Evolutionary conservation across 2,888 invertebrate genomes (phyloP), one percentile per base, ranked within the genome.

Genomic region (Barypeithes pellucidus): DNA sequence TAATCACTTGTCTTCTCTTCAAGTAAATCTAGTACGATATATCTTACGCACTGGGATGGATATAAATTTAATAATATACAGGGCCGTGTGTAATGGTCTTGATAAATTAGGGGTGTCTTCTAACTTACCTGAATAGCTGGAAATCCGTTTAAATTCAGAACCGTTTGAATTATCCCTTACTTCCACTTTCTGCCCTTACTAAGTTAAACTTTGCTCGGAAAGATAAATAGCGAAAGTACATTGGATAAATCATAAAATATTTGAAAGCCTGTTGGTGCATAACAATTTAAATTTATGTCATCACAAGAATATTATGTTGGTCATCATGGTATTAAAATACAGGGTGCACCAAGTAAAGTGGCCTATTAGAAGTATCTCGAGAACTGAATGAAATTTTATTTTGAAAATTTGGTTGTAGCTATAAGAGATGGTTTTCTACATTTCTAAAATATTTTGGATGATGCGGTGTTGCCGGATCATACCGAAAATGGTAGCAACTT

Each of bases 41-140:
- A 75, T 75, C 71, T 75, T 75, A 75, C 67, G 75, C 75, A 72
- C 72, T 72, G 72, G 65, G 72, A 68, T 71, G 72, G 75, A 75
- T 75, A 75, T 75, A 75, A 75, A 75, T 75, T 75, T 75, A 75
- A 75, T 75, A 75, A 75, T 75, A 75, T 75, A 75, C 75, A 72
- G 72, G 72, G 68, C 68, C 66, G 63, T 72, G 75, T 75, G 75
- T 75, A 75, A 75, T 75, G 75, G 75, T 72, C 72, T 50, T 75
- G 75, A 75, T 75, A 75, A 75, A 75, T 75, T 75, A 75, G 75
- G 75, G 75, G 62, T 75, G 72, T 75, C 69, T 72, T 72, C 72
- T 45, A 69, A 75, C 43, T 75, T 75, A 75, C 75, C 75, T 75
- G 75, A 72, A 68, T 72, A 45, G 72, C 72, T 75, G 52, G 66